Evolutionary conservation across 2,113 vertebrate species (phyloP).

Genomic region (Elachura formosa): DNA sequence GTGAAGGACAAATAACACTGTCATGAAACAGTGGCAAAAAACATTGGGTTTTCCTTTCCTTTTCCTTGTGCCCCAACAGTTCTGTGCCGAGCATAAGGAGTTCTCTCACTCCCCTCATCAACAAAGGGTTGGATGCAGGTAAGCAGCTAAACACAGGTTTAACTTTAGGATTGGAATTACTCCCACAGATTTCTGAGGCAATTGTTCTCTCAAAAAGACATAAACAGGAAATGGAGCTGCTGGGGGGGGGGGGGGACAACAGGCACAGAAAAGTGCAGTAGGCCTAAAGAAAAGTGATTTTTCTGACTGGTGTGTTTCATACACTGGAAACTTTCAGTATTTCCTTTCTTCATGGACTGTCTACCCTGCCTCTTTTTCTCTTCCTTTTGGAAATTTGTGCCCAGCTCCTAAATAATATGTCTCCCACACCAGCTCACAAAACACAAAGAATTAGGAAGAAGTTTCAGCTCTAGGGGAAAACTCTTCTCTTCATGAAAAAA

Average conservation of each 20-base stretch:
- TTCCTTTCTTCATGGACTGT: neutral
- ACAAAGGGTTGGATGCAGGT: neutral
- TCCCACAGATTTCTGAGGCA: neutral
- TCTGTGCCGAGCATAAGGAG: rapidly evolving
- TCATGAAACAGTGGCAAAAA: neutral
- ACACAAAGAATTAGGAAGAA: constrained; percentile 12
- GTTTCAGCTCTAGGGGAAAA: neutral
- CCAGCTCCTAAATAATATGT: constrained; percentile 7
- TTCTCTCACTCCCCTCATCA: neutral
- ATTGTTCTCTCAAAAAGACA: neutral
- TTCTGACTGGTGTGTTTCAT: neutral
- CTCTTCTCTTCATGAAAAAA: constrained; percentile 1
- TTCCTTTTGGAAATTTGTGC: neutral
- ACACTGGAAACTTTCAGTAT: neutral
- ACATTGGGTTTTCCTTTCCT: rapidly evolving
- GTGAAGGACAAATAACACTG: neutral
- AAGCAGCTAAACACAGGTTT: neutral
- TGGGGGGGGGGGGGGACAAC: neutral
- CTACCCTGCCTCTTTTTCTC: neutral
- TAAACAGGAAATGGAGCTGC: neutral
- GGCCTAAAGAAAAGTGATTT: neutral
- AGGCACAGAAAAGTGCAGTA: neutral
- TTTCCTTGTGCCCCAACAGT: neutral
- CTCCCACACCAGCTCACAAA: constrained; percentile 7
- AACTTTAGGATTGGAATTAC: neutral